These are phyloP conservation scores for Chionomys nivalis DNA, from an alignment of 2,113 vertebrate genomes.

Conservation along the genomic window DNA sequence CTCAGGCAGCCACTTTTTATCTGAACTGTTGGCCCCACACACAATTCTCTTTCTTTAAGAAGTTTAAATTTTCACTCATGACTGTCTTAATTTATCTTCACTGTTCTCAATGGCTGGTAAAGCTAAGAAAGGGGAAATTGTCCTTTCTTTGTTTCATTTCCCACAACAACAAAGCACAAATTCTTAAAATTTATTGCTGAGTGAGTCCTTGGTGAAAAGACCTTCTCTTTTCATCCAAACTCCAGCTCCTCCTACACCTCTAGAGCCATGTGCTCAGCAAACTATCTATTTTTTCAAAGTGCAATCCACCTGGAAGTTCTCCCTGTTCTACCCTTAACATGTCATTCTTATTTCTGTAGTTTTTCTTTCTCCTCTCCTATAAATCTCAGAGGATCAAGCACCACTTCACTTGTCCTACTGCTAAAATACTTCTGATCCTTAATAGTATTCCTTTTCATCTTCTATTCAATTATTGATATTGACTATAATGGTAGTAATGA, in stretches of 20 bases:
- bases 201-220: constrained; percentile 34
- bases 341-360: constrained; percentile 31
- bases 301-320: constrained; percentile 42
- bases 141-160: constrained; percentile 25
- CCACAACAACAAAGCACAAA: constrained; percentile 55
- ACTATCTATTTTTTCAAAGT: constrained; percentile 59
- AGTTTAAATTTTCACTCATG: constrained; percentile 36
- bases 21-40: background rate
- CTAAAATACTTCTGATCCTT: constrained; percentile 42
- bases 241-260: background rate
- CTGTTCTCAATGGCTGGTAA: constrained; percentile 39
- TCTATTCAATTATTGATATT: background rate
- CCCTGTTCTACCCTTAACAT: constrained; percentile 6
- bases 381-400: constrained; percentile 45
- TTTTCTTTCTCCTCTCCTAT: constrained; percentile 14
- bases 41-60: constrained; percentile 33
- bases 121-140: constrained; percentile 32
- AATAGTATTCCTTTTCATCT: background rate
- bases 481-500: background rate
- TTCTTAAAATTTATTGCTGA: constrained; percentile 50
- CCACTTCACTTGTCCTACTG: constrained; percentile 22
- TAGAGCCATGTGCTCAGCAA: constrained; percentile 29
- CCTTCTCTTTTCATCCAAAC: constrained; percentile 11
- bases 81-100: constrained; percentile 37
- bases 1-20: constrained; percentile 53